Evolutionary conservation across 1,140 invertebrate species (phyloP).

Genomic region (Helicoverpa armigera): DNA sequence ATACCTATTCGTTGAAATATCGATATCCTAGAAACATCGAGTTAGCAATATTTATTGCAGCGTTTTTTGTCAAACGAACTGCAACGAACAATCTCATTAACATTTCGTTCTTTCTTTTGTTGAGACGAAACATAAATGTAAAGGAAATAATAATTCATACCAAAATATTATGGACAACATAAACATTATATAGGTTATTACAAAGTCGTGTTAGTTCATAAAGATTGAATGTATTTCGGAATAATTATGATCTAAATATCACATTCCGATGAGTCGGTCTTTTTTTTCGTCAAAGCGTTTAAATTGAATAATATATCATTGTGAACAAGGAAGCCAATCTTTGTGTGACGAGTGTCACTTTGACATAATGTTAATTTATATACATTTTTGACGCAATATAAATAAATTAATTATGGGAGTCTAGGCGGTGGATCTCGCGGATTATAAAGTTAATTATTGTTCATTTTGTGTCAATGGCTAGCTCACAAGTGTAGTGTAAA

Average conservation of each 20-base stretch:
- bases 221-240: constrained; percentile 12
- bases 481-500: background rate
- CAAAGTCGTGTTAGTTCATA: constrained; percentile 41
- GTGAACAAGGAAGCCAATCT: constrained; percentile 41
- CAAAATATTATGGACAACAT: constrained; percentile 15
- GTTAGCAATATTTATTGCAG: background rate
- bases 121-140: background rate
- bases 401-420: constrained; percentile 40
- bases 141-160: constrained; percentile 19
- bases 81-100: constrained; percentile 6
- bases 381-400: constrained; percentile 46
- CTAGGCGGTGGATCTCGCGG: background rate
- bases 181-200: constrained; percentile 43
- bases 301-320: constrained; percentile 48
- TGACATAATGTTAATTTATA: constrained; percentile 33
- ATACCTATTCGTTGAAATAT: background rate
- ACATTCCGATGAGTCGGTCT: constrained; percentile 44
- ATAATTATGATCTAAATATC: constrained; percentile 50
- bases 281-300: constrained; percentile 24
- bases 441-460: constrained; percentile 13
- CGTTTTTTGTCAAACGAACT: background rate
- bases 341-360: constrained; percentile 37
- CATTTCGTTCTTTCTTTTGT: background rate
- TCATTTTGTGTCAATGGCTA: background rate
- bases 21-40: background rate